Evolutionary conservation across 2,113 vertebrate genomes (phyloP), one percentile per base, ranked within the genome.

Genomic region (Xenus cinereus): DNA sequence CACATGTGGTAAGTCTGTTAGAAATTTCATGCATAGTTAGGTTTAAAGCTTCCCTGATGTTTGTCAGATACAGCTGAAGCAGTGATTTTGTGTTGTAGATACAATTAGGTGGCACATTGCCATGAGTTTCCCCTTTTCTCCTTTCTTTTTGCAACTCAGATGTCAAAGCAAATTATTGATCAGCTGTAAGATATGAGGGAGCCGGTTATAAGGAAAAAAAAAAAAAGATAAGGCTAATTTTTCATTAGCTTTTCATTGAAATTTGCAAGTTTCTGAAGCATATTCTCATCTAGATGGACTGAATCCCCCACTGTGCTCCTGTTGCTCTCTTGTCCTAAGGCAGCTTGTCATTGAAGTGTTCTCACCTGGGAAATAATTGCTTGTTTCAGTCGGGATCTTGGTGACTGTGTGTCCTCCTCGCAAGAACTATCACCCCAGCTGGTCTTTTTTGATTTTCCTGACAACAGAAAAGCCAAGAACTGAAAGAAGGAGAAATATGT

Each of bases 11-110:
- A 90, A 96, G 77, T 85, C 95, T 94, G 96, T 93, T 95, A 94
- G 90, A 96, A 96, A 80, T 97, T 93, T 95, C 91, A 93, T 90
- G 97, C 93, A 80, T 93, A 86, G 68, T 94, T 93, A 92, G 86
- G 66, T 93, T 95, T 89, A 92, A 94, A 96, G 93, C 90, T 95
- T 79, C 79, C 96, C 93, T 87, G 85, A 94, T 86, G 96, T 95
- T 95, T 93, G 81, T 93, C 81, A 95, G 90, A 82, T 39, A 24
- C 73, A 95, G 72, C 48, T 56, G 77, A 95, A 86, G 66, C 50
- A 63, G 84, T 89, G 89, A 89, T 94, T 95, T 97, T 96, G 81
- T 96, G 91, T 62, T 85, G 84, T 78, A 84, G 77, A 86, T 89
- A 80, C 95, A 97, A 97, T 95, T 95, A 97, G 63, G 89, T 88